Evolutionary conservation across 2,888 invertebrate genomes (phyloP).

Genomic region (Xylota segnis): DNA sequence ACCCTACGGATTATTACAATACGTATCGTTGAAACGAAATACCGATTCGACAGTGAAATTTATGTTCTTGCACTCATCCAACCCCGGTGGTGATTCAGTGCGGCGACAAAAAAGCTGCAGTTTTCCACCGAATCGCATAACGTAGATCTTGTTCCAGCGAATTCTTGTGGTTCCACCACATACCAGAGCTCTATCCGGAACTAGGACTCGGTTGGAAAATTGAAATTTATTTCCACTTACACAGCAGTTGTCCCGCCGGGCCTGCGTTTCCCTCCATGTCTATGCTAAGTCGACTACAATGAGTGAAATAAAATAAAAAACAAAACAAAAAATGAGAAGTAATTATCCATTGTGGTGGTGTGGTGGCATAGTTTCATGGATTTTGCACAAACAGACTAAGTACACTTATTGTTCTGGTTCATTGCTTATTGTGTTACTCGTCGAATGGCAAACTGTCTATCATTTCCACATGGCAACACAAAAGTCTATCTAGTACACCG

Average conservation of each 20-base stretch:
- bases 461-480: conserved; percentile 9
- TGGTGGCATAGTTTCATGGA: conserved; percentile 23
- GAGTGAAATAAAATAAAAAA: neutral
- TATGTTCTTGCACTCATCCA: neutral
- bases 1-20: neutral
- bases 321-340: neutral
- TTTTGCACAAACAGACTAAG: neutral
- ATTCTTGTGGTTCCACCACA: neutral
- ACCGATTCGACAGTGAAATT: conserved; percentile 12
- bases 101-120: neutral
- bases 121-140: neutral
- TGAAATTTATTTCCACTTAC: neutral
- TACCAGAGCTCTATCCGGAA: neutral
- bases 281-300: neutral
- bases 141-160: neutral
- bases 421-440: conserved; percentile 15
- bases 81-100: neutral
- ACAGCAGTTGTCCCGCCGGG: neutral
- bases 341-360: conserved; percentile 24
- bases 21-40: neutral
- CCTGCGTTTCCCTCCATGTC: neutral
- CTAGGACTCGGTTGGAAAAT: neutral
- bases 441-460: conserved; percentile 12
- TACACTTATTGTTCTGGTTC: conserved; percentile 33
- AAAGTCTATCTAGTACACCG: conserved; percentile 16